Evolutionary conservation across 2,797 vertebrate genomes (phyloP).

Genomic region (Cephalopachus bancanus): DNA sequence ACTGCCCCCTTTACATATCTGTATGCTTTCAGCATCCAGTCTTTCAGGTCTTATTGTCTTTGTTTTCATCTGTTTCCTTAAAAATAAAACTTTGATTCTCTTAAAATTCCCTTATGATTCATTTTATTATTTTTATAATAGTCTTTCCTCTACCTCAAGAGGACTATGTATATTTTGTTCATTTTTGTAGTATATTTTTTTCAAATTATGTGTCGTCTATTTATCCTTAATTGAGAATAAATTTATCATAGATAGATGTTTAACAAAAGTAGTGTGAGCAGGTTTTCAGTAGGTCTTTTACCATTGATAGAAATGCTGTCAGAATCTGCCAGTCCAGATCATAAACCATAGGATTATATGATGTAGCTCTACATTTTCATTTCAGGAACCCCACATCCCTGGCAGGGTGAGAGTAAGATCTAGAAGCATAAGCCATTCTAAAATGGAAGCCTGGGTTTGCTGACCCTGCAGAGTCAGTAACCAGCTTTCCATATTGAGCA

Average conservation of each 20-base stretch:
- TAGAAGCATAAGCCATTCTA: background rate
- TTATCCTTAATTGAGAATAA: conserved; percentile 24
- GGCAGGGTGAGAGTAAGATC: background rate
- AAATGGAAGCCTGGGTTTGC: background rate
- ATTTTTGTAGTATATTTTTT: conserved; percentile 1
- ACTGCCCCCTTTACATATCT: background rate
- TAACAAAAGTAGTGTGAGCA: background rate
- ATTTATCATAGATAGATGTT: background rate
- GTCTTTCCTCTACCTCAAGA: background rate
- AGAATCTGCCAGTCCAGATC: background rate
- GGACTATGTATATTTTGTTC: background rate
- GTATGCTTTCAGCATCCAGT: background rate
- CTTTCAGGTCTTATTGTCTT: background rate
- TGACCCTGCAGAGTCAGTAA: background rate
- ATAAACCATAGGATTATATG: background rate
- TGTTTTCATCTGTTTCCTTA: conserved; percentile 4
- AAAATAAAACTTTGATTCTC: background rate
- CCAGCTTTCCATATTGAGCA: background rate
- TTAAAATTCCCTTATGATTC: conserved; percentile 35
- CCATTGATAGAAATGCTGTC: background rate
- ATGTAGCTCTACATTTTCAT: background rate
- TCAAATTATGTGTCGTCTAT: conserved; percentile 1
- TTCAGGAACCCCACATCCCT: background rate
- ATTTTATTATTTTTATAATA: background rate
- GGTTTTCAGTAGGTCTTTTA: background rate